Evolutionary conservation across 2,888 invertebrate species (phyloP).

Genomic region (Ceriagrion tenellum): DNA sequence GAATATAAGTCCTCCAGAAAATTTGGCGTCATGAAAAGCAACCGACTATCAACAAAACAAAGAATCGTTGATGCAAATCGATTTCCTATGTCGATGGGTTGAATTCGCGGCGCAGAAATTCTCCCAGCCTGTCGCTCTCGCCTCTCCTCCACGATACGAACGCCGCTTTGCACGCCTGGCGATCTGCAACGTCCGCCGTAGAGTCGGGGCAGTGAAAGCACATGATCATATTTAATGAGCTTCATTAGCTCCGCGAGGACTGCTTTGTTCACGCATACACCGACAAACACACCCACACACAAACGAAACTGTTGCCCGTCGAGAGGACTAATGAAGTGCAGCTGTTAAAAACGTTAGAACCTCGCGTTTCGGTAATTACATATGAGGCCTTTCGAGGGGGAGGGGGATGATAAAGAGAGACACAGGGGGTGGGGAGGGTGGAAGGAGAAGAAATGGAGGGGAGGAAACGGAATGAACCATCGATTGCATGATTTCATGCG

Average conservation of each 20-base stretch:
- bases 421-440: background rate
- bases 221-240: constrained; percentile 13
- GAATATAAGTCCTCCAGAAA: too few relatives aligned
- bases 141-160: background rate
- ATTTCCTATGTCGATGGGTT: background rate
- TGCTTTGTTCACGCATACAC: background rate
- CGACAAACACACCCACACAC: background rate
- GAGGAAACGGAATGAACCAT: background rate
- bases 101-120: background rate
- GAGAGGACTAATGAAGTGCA: constrained; percentile 7
- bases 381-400: background rate
- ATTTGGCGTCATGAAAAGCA: too few relatives aligned
- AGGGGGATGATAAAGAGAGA: background rate
- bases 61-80: background rate
- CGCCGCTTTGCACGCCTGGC: background rate
- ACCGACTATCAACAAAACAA: background rate
- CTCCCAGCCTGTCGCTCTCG: background rate
- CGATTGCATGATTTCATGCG: background rate
- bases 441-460: background rate
- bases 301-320: constrained; percentile 1
- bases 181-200: background rate
- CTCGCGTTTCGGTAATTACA: constrained; percentile 21
- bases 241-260: background rate
- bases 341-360: constrained; percentile 25
- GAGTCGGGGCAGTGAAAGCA: background rate